Evolutionary conservation across 2,113 vertebrate genomes (phyloP).

Genomic region (Myrmophylax atrothorax): DNA sequence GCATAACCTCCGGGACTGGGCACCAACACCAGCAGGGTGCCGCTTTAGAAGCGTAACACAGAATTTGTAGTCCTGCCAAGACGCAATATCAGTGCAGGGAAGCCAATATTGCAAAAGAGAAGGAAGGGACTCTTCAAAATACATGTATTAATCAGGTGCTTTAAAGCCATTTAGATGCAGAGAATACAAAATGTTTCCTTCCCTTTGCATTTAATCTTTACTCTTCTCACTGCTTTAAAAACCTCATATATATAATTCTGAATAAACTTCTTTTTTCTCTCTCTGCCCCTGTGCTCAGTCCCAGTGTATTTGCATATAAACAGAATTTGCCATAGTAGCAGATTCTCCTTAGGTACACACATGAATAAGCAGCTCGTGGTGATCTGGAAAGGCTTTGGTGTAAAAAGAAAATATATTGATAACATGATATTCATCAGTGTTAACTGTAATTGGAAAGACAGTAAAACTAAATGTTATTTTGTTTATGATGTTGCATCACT

Average conservation of each 20-base stretch:
- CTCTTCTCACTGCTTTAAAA: not conserved
- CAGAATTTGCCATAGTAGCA: not conserved
- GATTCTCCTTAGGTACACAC: not conserved
- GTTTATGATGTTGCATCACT: conserved; percentile 49
- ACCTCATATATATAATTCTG: not conserved
- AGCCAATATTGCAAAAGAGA: not conserved
- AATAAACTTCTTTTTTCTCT: not conserved
- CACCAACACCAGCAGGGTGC: conserved; percentile 54
- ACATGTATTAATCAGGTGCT: not conserved
- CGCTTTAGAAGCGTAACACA: not conserved
- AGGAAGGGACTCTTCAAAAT: not conserved
- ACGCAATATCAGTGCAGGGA: not conserved
- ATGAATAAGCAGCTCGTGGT: not conserved
- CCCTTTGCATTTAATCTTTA: not conserved
- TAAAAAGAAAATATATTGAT: not conserved
- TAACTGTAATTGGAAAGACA: conserved; percentile 41
- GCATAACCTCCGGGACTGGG: conserved; percentile 41
- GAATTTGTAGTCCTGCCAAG: conserved; percentile 22
- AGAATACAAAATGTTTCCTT: conserved; percentile 3
- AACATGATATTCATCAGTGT: not conserved
- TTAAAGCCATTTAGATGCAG: not conserved
- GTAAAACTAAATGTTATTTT: conserved; percentile 40
- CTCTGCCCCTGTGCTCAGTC: not conserved
- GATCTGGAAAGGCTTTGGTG: not conserved
- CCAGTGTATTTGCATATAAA: not conserved